Percentiles rank a stretch among this genome's conserved stretches.
Evolutionary conservation across 2,113 vertebrate species (phyloP).

Genomic region (Sitta europaea): DNA sequence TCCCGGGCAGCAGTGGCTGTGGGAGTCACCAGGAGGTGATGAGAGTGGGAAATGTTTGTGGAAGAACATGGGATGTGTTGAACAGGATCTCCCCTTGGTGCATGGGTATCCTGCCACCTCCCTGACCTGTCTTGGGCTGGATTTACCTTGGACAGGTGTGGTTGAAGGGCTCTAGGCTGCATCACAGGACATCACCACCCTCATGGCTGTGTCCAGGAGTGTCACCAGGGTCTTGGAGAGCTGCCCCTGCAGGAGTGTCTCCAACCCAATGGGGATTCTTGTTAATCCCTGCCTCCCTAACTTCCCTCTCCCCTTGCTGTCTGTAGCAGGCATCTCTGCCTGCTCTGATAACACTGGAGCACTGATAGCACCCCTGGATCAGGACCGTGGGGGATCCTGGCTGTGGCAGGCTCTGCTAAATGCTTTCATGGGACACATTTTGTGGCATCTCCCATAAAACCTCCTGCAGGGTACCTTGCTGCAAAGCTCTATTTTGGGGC

Average conservation of each 20-base stretch:
- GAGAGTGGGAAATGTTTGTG: neutral
- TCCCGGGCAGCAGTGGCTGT: neutral
- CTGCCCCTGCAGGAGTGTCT: neutral
- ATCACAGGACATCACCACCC: too few species aligned
- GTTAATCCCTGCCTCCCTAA: accelerated
- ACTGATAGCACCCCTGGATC: neutral
- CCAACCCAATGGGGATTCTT: neutral
- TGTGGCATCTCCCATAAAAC: neutral
- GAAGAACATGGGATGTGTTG: neutral
- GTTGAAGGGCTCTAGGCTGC: neutral
- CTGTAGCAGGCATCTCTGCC: neutral
- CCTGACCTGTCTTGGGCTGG: neutral
- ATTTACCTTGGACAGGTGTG: neutral
- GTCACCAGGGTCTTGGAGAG: neutral
- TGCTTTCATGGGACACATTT: neutral
- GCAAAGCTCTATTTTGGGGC: neutral
- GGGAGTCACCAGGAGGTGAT: neutral
- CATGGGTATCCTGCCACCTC: neutral
- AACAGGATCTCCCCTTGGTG: neutral
- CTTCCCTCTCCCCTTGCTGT: neutral
- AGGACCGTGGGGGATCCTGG: accelerated
- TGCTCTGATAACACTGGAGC: neutral
- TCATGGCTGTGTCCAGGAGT: neutral
- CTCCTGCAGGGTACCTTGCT: neutral
- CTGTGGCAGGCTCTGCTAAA: neutral